These are phyloP conservation scores for Tetragnatha montana DNA, from an alignment of 2,888 invertebrate genomes.

Conservation along the genomic window DNA sequence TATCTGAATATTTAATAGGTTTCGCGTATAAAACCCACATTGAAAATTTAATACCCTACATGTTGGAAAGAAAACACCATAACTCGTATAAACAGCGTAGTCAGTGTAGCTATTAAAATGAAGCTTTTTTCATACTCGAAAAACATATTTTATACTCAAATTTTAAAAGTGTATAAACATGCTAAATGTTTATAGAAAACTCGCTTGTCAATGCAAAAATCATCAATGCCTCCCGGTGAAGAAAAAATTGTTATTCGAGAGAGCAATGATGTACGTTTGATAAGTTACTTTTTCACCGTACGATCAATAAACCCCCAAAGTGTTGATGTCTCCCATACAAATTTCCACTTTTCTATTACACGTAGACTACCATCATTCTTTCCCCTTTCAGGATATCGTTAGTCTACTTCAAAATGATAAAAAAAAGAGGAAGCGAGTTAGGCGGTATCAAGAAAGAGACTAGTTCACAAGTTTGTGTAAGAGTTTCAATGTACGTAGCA, in stretches of 20 bases:
- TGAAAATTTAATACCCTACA: too few species aligned
- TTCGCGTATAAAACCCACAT: too few species aligned
- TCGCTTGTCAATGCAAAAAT: background rate
- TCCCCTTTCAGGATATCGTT: background rate
- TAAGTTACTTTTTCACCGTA: background rate
- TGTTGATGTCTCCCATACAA: background rate
- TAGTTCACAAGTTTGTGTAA: background rate
- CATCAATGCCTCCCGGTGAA: background rate
- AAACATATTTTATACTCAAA: too few species aligned
- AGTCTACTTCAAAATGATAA: background rate
- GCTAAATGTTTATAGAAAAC: background rate
- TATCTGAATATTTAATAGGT: too few species aligned
- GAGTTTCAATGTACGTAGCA: background rate
- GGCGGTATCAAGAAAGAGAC: background rate
- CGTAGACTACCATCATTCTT: background rate
- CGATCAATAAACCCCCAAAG: background rate
- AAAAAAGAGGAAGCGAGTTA: background rate
- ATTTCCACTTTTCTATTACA: background rate
- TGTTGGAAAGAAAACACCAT: too few species aligned
- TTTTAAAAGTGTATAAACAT: too few species aligned
- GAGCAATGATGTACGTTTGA: background rate
- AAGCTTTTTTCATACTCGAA: too few species aligned
- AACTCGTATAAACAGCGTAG: too few species aligned
- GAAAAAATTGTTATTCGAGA: background rate
- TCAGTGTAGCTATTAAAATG: too few species aligned